phyloP scores from a whole-genome alignment of 2,797 vertebrate genomes.

The Chloroceryle amazona region DNA sequence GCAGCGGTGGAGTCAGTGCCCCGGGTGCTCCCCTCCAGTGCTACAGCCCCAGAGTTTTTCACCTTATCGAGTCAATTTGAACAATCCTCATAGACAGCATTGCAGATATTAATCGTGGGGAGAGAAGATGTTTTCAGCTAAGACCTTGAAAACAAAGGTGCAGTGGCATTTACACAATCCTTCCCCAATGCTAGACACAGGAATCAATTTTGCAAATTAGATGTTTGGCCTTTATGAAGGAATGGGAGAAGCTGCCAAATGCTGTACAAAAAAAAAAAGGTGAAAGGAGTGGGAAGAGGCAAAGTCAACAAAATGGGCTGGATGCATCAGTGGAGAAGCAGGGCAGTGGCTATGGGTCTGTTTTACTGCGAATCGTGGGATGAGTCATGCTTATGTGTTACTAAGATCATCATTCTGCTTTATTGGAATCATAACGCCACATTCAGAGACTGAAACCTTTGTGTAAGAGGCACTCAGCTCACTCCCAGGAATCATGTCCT shows the following conservation, averaged over 20 bases:
- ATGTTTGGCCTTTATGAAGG: not conserved
- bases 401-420: not conserved
- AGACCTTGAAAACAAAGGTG: not conserved
- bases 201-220: not conserved
- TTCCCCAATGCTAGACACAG: not conserved
- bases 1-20: not conserved
- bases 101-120: too few species aligned
- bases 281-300: not conserved
- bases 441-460: not conserved
- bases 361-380: not conserved
- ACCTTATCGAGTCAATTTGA: not conserved
- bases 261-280: not conserved
- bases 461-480: not conserved
- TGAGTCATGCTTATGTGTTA: not conserved
- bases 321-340: accelerated
- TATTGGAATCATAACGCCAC: not conserved
- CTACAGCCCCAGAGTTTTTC: not conserved
- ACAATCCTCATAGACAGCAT: not conserved
- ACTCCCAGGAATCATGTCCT: not conserved
- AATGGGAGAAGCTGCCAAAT: not conserved
- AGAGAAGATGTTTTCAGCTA: not conserved
- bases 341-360: not conserved
- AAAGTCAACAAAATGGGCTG: not conserved
- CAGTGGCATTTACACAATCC: not conserved
- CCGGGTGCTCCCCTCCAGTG: not conserved